A percentile compares a stretch with the other conserved stretches of the same genome.
Evolutionary conservation across 2,113 vertebrate species (phyloP).

Genomic region (Pithys albifrons): DNA sequence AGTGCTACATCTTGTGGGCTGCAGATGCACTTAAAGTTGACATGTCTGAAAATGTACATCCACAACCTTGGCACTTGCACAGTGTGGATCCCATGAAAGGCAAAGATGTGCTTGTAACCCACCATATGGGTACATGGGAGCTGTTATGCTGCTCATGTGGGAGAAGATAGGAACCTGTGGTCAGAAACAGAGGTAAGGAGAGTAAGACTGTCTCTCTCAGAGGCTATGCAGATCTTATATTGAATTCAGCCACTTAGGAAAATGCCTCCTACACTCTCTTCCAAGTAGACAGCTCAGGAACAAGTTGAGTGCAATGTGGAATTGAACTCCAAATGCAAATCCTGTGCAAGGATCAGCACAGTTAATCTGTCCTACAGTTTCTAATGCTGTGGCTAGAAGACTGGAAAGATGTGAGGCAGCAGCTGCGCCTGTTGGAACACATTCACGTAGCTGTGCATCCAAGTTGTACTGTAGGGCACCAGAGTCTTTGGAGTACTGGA

Average conservation of each 20-base stretch:
- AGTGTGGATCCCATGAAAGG: background rate
- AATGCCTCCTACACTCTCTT: background rate
- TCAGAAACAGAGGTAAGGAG: background rate
- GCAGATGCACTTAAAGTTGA: background rate
- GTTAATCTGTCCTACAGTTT: background rate
- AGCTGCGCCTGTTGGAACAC: background rate
- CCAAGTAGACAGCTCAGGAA: background rate
- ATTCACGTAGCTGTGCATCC: background rate
- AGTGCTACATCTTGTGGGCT: background rate
- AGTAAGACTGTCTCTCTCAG: background rate
- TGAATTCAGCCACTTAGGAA: background rate
- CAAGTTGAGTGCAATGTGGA: background rate
- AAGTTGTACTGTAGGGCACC: background rate
- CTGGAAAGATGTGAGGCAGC: background rate
- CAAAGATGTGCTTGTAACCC: background rate
- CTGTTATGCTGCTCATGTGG: background rate
- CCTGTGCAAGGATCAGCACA: background rate
- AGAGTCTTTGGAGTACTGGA: background rate
- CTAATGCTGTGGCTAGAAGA: background rate
- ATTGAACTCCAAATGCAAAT: background rate
- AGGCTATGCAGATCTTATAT: background rate
- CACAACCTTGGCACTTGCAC: background rate
- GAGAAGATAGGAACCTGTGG: background rate
- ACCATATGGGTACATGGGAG: fast-evolving
- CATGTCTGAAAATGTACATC: background rate